Percentiles rank a stretch among this genome's conserved stretches.
Evolutionary conservation across 2,888 invertebrate species (phyloP).

Genomic region (Therioaphis trifolii): DNA sequence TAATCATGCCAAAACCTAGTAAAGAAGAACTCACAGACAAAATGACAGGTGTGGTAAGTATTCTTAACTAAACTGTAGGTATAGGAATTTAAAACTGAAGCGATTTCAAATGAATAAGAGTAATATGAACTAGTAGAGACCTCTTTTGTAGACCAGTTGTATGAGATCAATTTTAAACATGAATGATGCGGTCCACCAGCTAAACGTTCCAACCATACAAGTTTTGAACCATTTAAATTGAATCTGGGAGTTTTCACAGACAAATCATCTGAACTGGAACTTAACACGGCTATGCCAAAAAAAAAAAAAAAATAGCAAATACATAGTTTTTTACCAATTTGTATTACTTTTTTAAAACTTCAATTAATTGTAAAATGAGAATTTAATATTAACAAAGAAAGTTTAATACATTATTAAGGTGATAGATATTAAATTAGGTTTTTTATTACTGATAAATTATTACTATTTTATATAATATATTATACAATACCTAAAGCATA

Average conservation of each 20-base stretch:
- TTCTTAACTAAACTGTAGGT: too few species aligned
- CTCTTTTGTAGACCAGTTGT: slow-evolving; percentile 68
- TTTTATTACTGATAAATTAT: too few species aligned
- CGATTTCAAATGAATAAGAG: not conserved
- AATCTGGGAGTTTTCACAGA: slow-evolving; percentile 77
- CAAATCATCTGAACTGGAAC: slow-evolving; percentile 69
- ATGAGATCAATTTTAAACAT: slow-evolving; percentile 74
- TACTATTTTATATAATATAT: too few species aligned
- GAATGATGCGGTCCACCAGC: slow-evolving; percentile 80
- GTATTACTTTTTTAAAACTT: not conserved
- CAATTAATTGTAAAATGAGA: too few species aligned
- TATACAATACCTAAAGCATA: too few species aligned
- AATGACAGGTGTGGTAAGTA: too few species aligned
- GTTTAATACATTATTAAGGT: too few species aligned
- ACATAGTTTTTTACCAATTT: not conserved
- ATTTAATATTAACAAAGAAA: too few species aligned
- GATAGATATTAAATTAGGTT: too few species aligned
- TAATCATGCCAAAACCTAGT: too few species aligned
- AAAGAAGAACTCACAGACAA: too few species aligned
- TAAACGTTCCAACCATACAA: slow-evolving; percentile 80
- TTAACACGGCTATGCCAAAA: slow-evolving; percentile 71
- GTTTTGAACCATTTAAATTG: slow-evolving; percentile 73
- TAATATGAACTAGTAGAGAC: slow-evolving; percentile 51
- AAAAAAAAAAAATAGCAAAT: slow-evolving; percentile 65
- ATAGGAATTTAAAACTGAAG: too few species aligned